Conservation (phyloP, 2,888 invertebrate genomes). For the Trilocha varians region DNA sequence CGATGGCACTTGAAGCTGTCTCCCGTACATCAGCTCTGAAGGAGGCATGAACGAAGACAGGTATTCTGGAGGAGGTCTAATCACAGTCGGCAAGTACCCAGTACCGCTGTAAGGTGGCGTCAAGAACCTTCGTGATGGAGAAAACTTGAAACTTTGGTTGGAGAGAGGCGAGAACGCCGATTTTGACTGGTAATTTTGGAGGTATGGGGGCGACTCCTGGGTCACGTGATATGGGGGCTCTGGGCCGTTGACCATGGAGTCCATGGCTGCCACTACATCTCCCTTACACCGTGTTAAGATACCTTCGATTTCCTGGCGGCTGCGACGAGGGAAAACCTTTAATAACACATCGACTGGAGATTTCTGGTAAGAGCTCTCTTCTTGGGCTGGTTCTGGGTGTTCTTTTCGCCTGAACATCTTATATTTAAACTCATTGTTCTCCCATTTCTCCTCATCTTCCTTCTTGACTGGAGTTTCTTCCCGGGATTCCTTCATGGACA, state of each 20-base stretch:
- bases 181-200: conserved; percentile 70
- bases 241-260: conserved; percentile 84
- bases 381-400: conserved; percentile 32
- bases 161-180: conserved; percentile 86
- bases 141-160: conserved; percentile 75
- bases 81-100: conserved; percentile 86
- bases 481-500: conserved; percentile 82
- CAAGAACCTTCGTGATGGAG: conserved; percentile 82
- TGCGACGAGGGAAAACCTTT: conserved; percentile 90
- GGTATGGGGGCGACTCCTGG: conserved; percentile 59
- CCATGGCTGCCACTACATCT: conserved; percentile 94
- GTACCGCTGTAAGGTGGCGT: conserved; percentile 89
- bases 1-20: conserved; percentile 58
- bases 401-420: conserved; percentile 52
- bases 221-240: conserved; percentile 51
- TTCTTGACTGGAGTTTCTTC: conserved; percentile 64
- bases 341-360: conserved; percentile 91
- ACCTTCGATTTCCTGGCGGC: conserved; percentile 89
- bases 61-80: conserved; percentile 71
- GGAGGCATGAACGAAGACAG: conserved; percentile 61
- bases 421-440: conserved; percentile 52
- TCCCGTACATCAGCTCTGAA: conserved; percentile 59
- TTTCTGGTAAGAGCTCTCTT: conserved; percentile 54
- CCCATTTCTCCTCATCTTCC: conserved; percentile 66
- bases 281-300: conserved; percentile 88